phyloP scores from a whole-genome alignment of 1,140 invertebrate species.

The Rhizoglyphus robini region DNA sequence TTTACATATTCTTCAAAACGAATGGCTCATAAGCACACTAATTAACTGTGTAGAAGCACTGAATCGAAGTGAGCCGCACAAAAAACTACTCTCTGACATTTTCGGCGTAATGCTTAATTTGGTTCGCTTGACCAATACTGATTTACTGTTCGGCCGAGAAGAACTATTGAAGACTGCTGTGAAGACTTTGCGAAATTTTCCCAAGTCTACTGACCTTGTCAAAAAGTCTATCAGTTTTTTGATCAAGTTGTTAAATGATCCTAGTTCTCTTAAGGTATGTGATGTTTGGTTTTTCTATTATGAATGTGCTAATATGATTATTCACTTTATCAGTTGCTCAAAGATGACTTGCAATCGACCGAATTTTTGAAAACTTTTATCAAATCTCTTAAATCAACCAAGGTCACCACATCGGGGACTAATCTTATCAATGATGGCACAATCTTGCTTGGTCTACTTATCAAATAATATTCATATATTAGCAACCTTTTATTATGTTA shows the following conservation, averaged over 20 bases:
- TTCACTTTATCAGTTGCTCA: too few species aligned
- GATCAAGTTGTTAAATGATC: background rate
- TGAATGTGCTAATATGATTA: too few species aligned
- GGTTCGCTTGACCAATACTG: background rate
- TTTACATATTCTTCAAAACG: background rate
- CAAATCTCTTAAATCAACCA: too few species aligned
- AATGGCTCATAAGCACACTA: background rate
- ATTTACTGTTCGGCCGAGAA: background rate
- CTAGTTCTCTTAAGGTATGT: background rate
- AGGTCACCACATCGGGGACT: too few species aligned
- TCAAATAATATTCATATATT: too few species aligned
- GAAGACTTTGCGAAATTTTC: background rate
- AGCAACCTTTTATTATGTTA: too few species aligned
- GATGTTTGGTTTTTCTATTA: too few species aligned
- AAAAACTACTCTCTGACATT: conserved; percentile 25
- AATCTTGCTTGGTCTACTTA: too few species aligned
- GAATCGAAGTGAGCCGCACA: conserved; percentile 17
- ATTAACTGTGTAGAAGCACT: background rate
- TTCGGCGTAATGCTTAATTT: background rate
- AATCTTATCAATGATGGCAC: too few species aligned
- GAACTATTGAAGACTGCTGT: background rate
- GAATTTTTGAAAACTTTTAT: too few species aligned
- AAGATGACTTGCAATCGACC: too few species aligned
- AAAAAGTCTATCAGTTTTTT: background rate
- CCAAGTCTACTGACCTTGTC: background rate